phyloP scores from a whole-genome alignment of 2,113 vertebrate genomes.

The Ciconia boyciana region DNA sequence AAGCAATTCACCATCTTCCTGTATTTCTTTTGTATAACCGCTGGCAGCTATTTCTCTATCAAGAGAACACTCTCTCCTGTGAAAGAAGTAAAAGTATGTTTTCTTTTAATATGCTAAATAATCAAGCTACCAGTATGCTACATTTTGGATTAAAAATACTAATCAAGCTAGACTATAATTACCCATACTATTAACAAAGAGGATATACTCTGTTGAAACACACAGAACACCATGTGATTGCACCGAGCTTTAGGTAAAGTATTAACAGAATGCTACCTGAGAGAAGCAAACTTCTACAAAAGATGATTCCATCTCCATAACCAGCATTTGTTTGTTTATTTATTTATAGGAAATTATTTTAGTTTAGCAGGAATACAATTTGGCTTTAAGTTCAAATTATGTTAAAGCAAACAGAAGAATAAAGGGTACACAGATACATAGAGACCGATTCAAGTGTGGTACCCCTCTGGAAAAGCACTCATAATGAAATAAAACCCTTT shows the following conservation, averaged over 20 bases:
- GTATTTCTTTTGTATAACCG: slow-evolving; percentile 88
- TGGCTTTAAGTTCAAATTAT: not conserved
- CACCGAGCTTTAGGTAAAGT: not conserved
- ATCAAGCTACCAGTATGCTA: not conserved
- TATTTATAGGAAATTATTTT: not conserved
- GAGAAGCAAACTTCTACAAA: not conserved
- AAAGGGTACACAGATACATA: not conserved
- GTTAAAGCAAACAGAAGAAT: not conserved
- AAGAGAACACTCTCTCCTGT: slow-evolving; percentile 82
- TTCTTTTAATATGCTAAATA: not conserved
- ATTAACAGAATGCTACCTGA: not conserved
- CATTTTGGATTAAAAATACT: not conserved
- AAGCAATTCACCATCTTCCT: slow-evolving; percentile 80
- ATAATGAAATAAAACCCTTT: not conserved
- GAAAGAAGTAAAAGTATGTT: not conserved
- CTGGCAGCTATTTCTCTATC: slow-evolving; percentile 92
- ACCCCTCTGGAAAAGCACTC: not conserved
- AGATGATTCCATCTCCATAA: not conserved
- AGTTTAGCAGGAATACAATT: not conserved
- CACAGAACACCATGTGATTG: not conserved
- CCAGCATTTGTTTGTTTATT: not conserved
- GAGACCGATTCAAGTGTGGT: not conserved
- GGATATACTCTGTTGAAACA: not conserved
- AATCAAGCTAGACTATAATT: not conserved
- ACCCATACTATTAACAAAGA: not conserved